phyloP scores from a whole-genome alignment of 37 sponge, comb jelly and placozoan genomes.

The Bolinopsis microptera region DNA sequence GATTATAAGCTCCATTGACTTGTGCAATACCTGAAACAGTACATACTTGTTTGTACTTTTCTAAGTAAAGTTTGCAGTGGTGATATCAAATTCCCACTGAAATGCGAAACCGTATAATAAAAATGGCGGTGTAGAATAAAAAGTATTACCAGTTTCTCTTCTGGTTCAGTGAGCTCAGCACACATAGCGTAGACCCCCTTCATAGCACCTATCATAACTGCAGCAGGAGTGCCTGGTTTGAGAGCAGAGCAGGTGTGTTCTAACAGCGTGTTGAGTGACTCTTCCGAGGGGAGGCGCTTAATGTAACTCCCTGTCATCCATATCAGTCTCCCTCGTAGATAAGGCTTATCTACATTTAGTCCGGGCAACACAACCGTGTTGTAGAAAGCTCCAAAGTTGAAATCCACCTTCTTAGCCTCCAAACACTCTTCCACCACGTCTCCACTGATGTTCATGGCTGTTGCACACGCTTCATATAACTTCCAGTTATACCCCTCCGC shows the following conservation, averaged over 20 bases:
- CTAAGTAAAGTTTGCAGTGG: no score
- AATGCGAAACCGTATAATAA: no score
- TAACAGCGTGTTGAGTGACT: background rate
- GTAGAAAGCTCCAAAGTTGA: conserved; percentile 24
- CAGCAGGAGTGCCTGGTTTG: background rate
- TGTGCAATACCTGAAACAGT: background rate
- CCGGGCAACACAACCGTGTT: conserved; percentile 5
- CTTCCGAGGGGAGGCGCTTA: background rate
- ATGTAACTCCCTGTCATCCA: conserved; percentile 5
- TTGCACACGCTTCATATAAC: conserved; percentile 32
- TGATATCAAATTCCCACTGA: no score
- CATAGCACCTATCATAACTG: conserved; percentile 43
- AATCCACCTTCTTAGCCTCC: conserved; percentile 26
- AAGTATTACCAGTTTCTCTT: background rate
- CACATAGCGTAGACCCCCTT: conserved; percentile 37
- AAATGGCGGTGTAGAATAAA: background rate
- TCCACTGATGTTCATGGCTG: conserved; percentile 51
- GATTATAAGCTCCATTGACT: conserved; percentile 38
- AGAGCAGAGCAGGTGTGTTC: background rate
- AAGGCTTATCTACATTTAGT: background rate
- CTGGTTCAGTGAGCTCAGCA: background rate
- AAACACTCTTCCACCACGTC: conserved; percentile 20
- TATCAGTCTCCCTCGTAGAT: background rate
- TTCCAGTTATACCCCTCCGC: conserved; percentile 38
- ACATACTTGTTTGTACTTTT: background rate